Conservation (phyloP, 2,113 vertebrate genomes). For the Acanthochromis polyacanthus region DNA sequence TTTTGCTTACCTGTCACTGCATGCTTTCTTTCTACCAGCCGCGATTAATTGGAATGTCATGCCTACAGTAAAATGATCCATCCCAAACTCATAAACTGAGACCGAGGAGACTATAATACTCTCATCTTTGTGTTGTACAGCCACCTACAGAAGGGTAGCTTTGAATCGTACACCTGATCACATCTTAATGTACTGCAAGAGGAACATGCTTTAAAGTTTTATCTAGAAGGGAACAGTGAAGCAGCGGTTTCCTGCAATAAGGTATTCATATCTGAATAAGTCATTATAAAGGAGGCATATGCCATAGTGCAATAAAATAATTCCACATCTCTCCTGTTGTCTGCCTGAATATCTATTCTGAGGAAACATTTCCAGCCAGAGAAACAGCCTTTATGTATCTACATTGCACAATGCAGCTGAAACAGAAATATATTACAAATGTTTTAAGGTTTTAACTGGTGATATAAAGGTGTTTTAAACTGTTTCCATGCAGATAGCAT, state of each 20-base stretch:
- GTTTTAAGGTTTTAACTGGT: background rate
- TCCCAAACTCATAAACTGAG: conserved; percentile 17
- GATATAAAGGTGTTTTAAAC: background rate
- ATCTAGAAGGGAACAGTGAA: background rate
- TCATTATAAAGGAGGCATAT: conserved; percentile 14
- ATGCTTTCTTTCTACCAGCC: conserved; percentile 35
- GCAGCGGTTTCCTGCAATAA: conserved; percentile 12
- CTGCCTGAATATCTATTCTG: background rate
- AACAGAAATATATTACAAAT: background rate
- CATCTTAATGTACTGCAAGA: background rate
- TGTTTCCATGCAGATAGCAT: conserved; percentile 7
- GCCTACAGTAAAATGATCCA: conserved; percentile 16
- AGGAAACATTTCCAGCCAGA: background rate
- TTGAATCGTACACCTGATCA: conserved; percentile 3
- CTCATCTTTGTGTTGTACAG: conserved; percentile 9
- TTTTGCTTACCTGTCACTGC: conserved; percentile 54
- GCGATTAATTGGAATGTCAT: conserved; percentile 57
- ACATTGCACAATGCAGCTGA: background rate
- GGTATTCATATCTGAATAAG: background rate
- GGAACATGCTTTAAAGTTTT: background rate
- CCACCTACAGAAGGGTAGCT: background rate
- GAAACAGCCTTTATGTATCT: background rate
- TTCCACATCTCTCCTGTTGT: conserved; percentile 11
- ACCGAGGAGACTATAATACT: background rate
- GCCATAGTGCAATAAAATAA: background rate